These are phyloP conservation scores for Oedothorax gibbosus DNA, from an alignment of 1,140 invertebrate genomes.

Conservation along the genomic window DNA sequence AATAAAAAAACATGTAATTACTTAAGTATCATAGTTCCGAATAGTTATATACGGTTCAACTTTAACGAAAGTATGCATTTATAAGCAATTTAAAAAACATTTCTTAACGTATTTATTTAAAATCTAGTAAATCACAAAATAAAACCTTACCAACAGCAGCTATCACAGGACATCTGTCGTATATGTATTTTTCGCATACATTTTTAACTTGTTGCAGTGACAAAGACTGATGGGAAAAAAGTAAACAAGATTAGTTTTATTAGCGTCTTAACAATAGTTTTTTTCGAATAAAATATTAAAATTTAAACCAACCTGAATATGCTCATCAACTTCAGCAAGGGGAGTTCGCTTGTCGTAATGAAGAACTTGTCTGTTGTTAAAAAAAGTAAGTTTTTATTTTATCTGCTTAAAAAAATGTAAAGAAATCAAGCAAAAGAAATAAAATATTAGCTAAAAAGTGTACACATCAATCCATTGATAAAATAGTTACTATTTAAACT, in stretches of 20 bases:
- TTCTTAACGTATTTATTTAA: background rate
- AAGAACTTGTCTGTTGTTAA: slow-evolving; percentile 35
- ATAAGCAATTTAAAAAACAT: background rate
- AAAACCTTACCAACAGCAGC: slow-evolving; percentile 51
- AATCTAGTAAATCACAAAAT: background rate
- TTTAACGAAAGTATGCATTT: background rate
- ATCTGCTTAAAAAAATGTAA: no score
- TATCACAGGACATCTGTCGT: slow-evolving; percentile 56
- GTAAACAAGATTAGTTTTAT: background rate
- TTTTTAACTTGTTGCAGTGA: slow-evolving; percentile 31
- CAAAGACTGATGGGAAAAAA: slow-evolving; percentile 23
- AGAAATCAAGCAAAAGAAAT: no score
- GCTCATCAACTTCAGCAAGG: slow-evolving; percentile 44
- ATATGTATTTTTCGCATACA: slow-evolving; percentile 49
- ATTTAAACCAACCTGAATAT: slow-evolving; percentile 32
- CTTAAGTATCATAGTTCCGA: background rate
- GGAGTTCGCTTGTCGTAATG: slow-evolving; percentile 36
- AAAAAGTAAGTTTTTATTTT: background rate
- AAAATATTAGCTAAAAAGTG: no score
- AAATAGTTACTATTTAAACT: no score
- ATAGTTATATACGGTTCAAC: background rate
- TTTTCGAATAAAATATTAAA: background rate
- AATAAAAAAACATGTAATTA: background rate
- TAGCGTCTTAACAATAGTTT: background rate
- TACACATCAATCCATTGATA: no score